Base-by-base conservation (phyloP, 2,113 vertebrate species). In the Aviceda subcristata region DNA sequence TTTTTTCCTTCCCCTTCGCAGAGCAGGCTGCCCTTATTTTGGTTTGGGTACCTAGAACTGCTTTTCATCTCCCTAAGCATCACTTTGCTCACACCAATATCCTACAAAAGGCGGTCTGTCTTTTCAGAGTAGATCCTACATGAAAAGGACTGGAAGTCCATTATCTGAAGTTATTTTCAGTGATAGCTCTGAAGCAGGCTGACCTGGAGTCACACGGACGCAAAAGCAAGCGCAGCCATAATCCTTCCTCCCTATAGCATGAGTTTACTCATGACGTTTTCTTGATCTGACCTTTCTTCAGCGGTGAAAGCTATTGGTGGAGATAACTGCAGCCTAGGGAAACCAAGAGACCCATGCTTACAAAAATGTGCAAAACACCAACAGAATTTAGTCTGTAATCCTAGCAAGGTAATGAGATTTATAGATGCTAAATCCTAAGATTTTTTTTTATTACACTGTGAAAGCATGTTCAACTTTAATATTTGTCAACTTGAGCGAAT, bases 161-260 rank as follows among this genome's bases (percentile, higher is more conserved):
- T 80, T 84, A 62, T 78, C 86, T 45, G 56, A 68, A 74, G 79
- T 85, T 88, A 71, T 80, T 95, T 94, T 74, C 83, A 92, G 88
- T 1, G 4, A 27, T 8, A 67, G 34, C 59, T 90, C 82, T 62
- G 88, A 76, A 83, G 67, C 81, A 92, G 55, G 66, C 86, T 93
- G 90, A 95, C 82, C 92, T 80, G 53, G 41, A 69, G 55, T 46
- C 86, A 62, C 6, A n/a, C 1, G 6, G 62, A 78, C 38, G 64
- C 57, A 95, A 51, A 83, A 67, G 41, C 45, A 62, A 67, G 68
- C 0, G 0, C 41, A 86, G 78, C 60, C 67, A 79, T 72, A 90
- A 88, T 77, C 82, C 63, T 24, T 59, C 59, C 86, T 88, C 46
- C 34, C 86, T 17, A 29, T 14, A 84, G 64, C 64, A 77, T 18